Conservation (phyloP, 2,888 invertebrate species). For the Dendrolimus houi region DNA sequence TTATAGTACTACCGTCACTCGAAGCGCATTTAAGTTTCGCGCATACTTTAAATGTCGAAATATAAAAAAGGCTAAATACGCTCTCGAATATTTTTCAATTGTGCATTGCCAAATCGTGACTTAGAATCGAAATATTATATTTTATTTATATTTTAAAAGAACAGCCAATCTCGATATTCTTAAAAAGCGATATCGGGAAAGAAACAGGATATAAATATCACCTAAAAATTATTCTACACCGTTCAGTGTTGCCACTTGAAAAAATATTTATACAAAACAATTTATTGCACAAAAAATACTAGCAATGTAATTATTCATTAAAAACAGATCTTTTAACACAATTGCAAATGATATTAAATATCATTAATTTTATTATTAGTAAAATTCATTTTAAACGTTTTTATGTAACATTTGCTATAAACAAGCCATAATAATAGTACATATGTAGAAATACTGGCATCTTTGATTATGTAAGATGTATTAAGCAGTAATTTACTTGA, state of each 20-base stretch:
- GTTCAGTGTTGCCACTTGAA: slow-evolving; percentile 1
- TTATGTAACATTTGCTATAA: no score
- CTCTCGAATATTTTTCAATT: no score
- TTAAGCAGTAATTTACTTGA: not conserved
- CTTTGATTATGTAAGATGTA: not conserved
- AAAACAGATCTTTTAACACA: slow-evolving; percentile 37
- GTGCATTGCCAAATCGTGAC: no score
- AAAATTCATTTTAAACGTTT: not conserved
- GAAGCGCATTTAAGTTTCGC: no score
- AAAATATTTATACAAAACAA: slow-evolving; percentile 1
- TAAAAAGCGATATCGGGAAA: no score
- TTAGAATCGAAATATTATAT: no score
- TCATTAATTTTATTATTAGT: slow-evolving; percentile 45
- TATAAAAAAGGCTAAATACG: no score
- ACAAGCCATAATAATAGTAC: not conserved
- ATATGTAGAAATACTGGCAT: not conserved
- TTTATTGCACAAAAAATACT: not conserved
- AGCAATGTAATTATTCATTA: slow-evolving; percentile 3
- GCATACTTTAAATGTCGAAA: no score
- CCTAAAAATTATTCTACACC: not conserved
- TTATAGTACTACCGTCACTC: no score
- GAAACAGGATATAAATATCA: no score
- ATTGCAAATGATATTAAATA: slow-evolving; percentile 64
- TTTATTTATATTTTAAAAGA: no score
- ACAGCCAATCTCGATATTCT: no score